Percentiles rank a stretch among this genome's conserved stretches.
Conservation (phyloP, 2,113 vertebrate genomes). For the Melanotaenia duboulayi region DNA sequence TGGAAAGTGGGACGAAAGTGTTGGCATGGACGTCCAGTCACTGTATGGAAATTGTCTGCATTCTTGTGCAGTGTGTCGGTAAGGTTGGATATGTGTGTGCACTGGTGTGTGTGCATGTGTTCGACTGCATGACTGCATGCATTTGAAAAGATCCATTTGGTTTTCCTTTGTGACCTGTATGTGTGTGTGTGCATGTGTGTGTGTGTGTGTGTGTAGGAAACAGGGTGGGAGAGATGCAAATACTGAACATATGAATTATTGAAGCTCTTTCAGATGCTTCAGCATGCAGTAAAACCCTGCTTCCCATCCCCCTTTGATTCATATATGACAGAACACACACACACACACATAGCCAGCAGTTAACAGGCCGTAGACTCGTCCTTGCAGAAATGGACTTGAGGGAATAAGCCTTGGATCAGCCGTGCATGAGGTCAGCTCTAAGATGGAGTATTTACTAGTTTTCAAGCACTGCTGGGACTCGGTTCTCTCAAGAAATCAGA, state of each 20-base stretch:
- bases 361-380: slow-evolving; percentile 21
- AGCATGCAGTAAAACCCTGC: slow-evolving; percentile 1
- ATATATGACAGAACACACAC: slow-evolving; percentile 6
- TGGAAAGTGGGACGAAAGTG: too few relatives aligned
- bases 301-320: slow-evolving; percentile 1
- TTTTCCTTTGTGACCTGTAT: not conserved
- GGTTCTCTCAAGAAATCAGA: too few relatives aligned
- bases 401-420: slow-evolving; percentile 52
- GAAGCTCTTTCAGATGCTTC: slow-evolving; percentile 41
- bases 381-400: slow-evolving; percentile 21
- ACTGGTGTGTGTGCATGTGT: slow-evolving; percentile 8
- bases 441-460: not conserved
- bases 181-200: slow-evolving; percentile 18
- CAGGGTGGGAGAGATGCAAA: slow-evolving; percentile 1
- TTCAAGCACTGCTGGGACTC: too few relatives aligned
- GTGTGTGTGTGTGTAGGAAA: not conserved
- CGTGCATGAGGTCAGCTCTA: slow-evolving; percentile 53
- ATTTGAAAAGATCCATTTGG: not conserved
- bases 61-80: not conserved
- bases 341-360: slow-evolving; percentile 13
- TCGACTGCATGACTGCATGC: not conserved
- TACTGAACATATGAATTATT: slow-evolving; percentile 56
- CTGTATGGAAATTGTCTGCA: not conserved
- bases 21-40: too few relatives aligned
- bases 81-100: not conserved